Evolutionary conservation across 2,113 vertebrate genomes (phyloP).

Genomic region (Charadrius vociferus): DNA sequence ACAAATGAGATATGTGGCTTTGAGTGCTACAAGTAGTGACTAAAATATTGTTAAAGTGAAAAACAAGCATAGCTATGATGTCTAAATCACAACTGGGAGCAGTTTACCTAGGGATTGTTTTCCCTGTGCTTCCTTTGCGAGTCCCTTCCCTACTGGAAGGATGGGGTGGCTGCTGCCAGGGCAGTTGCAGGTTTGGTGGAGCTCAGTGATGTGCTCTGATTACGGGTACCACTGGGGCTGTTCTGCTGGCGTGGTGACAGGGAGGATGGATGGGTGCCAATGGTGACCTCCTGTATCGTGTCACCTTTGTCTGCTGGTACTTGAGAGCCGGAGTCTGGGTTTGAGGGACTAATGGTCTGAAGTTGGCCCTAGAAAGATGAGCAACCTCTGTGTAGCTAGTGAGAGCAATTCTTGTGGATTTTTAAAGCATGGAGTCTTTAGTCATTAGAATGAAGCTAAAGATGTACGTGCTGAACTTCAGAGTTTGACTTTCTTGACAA

Average conservation of each 20-base stretch:
- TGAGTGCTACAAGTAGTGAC: background rate
- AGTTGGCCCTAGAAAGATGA: background rate
- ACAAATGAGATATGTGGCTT: background rate
- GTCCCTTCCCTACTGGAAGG: background rate
- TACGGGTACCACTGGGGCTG: background rate
- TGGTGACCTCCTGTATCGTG: rapidly evolving
- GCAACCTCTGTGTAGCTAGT: rapidly evolving
- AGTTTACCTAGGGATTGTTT: background rate
- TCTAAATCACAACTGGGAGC: rapidly evolving
- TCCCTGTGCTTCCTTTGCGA: background rate
- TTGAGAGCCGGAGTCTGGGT: background rate
- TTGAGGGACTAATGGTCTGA: no score
- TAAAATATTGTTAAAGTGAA: background rate
- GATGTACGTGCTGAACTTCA: background rate
- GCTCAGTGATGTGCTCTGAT: background rate
- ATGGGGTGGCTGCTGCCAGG: background rate
- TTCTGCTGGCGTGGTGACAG: background rate
- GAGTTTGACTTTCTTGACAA: background rate
- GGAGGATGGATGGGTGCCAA: background rate
- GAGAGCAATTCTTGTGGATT: background rate
- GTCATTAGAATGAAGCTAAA: background rate
- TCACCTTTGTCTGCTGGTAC: background rate
- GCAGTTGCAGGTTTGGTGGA: background rate
- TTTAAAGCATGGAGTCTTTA: background rate
- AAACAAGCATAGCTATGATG: background rate